Percentiles rank a stretch among this genome's conserved stretches.
These are phyloP conservation scores for Cyprinus carpio DNA, from an alignment of 2,113 vertebrate genomes.

Conservation along the genomic window DNA sequence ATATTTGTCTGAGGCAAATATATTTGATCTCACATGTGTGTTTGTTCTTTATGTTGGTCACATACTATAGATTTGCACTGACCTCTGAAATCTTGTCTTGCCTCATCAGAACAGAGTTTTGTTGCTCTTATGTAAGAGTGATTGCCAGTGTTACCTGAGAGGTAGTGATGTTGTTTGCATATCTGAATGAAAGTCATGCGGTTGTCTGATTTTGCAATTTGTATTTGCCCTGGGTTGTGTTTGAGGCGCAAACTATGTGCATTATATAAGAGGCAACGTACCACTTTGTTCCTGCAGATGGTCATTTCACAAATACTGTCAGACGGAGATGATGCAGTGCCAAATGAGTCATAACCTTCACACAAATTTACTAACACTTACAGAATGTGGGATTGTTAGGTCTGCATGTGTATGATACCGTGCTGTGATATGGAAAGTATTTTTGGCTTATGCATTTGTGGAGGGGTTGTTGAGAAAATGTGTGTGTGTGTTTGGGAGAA, in stretches of 20 bases:
- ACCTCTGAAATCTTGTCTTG: constrained; percentile 8
- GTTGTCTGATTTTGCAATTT: background rate
- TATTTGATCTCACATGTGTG: background rate
- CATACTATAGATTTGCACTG: background rate
- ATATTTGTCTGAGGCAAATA: background rate
- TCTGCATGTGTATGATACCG: background rate
- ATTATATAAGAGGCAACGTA: constrained; percentile 9
- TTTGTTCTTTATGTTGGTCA: background rate
- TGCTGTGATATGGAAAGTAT: constrained; percentile 63
- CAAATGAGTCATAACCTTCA: background rate
- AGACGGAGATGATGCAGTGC: background rate
- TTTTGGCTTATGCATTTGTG: constrained; percentile 65
- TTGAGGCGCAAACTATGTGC: background rate
- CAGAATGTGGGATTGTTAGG: background rate
- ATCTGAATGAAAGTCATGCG: constrained; percentile 14
- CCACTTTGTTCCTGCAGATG: constrained; percentile 16
- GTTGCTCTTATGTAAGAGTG: background rate
- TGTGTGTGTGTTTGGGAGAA: constrained; percentile 36
- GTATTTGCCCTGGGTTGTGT: constrained; percentile 19
- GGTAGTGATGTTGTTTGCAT: background rate
- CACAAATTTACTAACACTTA: background rate
- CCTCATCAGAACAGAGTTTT: constrained; percentile 18
- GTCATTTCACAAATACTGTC: constrained; percentile 1
- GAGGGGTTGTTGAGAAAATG: constrained; percentile 65
- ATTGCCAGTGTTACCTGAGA: background rate